Evolutionary conservation across 2,797 vertebrate genomes (phyloP).

Genomic region (Betta splendens): DNA sequence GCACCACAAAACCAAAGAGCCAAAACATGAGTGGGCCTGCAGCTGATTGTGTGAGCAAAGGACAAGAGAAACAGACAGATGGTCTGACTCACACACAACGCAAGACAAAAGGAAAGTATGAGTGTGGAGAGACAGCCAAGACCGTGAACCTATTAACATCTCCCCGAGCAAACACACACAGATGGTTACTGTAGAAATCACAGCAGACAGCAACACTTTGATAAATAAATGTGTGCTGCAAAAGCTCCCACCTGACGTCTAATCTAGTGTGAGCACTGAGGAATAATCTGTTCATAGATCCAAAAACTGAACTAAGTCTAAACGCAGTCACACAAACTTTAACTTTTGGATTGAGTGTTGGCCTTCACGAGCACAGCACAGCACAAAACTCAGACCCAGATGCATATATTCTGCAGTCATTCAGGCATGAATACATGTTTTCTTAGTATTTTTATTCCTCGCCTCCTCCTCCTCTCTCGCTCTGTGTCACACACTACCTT

Average conservation of each 20-base stretch:
- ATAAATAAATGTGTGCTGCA: constrained; percentile 27
- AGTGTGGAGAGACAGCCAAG: constrained; percentile 3
- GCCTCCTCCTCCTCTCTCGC: constrained; percentile 1
- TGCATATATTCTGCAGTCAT: constrained; percentile 21
- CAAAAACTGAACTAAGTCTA: constrained; percentile 3
- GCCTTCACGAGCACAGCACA: neutral
- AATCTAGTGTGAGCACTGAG: constrained; percentile 10
- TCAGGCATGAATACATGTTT: constrained; percentile 37
- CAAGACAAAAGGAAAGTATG: neutral
- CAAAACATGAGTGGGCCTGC: neutral
- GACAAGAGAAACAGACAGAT: constrained; percentile 10
- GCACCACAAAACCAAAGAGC: neutral
- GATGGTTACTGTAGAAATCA: constrained; percentile 30
- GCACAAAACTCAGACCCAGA: constrained; percentile 7
- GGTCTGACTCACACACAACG: constrained; percentile 8
- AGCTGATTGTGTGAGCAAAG: neutral
- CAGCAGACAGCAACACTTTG: constrained; percentile 31
- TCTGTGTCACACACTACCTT: constrained; percentile 22
- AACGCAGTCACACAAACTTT: no score
- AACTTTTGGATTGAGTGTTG: neutral
- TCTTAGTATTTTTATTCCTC: constrained; percentile 35
- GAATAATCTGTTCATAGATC: constrained; percentile 25
- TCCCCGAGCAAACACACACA: constrained; percentile 23
- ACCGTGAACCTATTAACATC: constrained; percentile 20
- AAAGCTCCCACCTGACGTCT: constrained; percentile 35